These are phyloP conservation scores for Diceros bicornis DNA, from an alignment of 2,797 vertebrate species.

Conservation along the genomic window DNA sequence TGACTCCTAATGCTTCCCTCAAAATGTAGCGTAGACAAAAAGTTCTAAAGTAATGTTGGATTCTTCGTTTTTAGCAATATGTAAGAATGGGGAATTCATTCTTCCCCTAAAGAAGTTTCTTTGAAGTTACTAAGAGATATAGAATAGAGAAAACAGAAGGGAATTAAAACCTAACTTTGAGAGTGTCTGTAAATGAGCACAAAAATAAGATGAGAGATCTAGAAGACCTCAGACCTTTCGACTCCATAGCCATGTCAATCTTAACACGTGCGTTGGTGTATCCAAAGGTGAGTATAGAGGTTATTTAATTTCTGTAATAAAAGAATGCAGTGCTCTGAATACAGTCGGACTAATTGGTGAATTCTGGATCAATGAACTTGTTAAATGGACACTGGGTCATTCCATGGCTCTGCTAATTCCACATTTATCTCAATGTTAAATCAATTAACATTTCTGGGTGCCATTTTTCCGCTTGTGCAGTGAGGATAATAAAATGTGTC, in stretches of 20 bases:
- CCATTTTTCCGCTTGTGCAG: slow-evolving; percentile 10
- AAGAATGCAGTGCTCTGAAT: not conserved
- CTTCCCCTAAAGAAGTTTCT: not conserved
- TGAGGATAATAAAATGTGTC: slow-evolving; percentile 41
- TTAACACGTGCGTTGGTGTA: not conserved
- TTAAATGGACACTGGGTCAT: slow-evolving; percentile 15
- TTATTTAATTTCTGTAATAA: slow-evolving; percentile 35
- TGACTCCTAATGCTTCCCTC: not conserved
- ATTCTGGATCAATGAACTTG: not conserved
- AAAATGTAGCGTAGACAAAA: slow-evolving; percentile 32
- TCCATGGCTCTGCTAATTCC: slow-evolving; percentile 17
- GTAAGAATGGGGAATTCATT: not conserved
- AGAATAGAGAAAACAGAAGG: slow-evolving; percentile 24
- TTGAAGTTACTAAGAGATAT: slow-evolving; percentile 47
- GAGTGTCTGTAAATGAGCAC: not conserved
- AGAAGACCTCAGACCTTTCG: not conserved
- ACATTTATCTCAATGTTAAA: slow-evolving; percentile 61
- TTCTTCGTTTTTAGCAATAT: slow-evolving; percentile 41
- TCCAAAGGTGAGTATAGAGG: not conserved
- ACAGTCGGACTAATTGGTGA: not conserved
- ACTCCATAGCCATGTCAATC: not conserved
- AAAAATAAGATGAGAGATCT: slow-evolving; percentile 28
- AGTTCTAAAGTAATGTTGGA: not conserved
- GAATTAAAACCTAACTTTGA: not conserved
- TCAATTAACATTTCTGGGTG: slow-evolving; percentile 22